A percentile compares a stretch with the other conserved stretches of the same genome.
These are phyloP conservation scores for Dipodomys merriami DNA, from an alignment of 2,113 vertebrate genomes.

Conservation along the genomic window DNA sequence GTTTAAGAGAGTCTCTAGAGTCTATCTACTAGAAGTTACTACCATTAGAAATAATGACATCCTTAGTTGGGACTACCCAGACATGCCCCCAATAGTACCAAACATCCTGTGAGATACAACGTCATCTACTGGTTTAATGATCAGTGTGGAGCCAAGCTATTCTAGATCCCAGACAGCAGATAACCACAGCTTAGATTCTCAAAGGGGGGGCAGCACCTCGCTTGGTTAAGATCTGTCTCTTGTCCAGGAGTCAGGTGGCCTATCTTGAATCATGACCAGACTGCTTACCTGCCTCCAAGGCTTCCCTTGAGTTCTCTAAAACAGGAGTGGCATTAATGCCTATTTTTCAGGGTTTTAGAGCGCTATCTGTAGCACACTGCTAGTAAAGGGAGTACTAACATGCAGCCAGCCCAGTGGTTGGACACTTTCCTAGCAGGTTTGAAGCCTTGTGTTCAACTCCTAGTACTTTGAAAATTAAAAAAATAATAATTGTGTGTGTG, in stretches of 20 bases:
- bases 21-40: neutral
- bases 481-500: no score
- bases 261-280: neutral
- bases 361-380: neutral
- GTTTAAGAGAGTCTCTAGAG: neutral
- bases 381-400: neutral
- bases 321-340: neutral
- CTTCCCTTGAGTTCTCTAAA: neutral
- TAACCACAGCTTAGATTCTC: neutral
- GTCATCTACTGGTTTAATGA: neutral
- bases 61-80: neutral
- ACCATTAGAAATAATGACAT: no score
- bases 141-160: neutral
- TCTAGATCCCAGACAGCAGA: neutral
- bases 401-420: no score
- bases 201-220: rapidly evolving
- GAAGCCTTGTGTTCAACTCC: neutral
- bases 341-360: neutral
- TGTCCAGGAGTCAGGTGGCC: neutral
- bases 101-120: neutral
- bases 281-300: no score
- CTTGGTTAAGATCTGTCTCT: neutral
- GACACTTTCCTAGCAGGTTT: neutral
- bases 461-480: neutral
- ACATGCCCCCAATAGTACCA: neutral